A percentile compares a stretch with the other conserved stretches of the same genome.
Evolutionary conservation across 2,888 invertebrate species (phyloP).

Genomic region (Allacma fusca): DNA sequence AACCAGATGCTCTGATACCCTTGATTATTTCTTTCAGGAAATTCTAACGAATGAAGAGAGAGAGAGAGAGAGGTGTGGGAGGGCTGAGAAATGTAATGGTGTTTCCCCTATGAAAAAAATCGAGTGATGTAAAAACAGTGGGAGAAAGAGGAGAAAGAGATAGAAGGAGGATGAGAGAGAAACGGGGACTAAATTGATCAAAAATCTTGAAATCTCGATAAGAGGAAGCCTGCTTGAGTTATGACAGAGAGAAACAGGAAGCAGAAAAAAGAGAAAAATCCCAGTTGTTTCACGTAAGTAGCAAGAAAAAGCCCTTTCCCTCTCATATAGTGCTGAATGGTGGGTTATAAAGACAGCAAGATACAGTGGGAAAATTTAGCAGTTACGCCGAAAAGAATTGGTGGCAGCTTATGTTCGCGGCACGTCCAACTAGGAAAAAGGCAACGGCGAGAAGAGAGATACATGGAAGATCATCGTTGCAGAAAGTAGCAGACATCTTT

Average conservation of each 20-base stretch:
- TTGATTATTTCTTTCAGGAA: constrained; percentile 6
- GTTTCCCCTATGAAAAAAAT: background rate
- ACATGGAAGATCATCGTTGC: too few relatives aligned
- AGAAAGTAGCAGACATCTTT: too few relatives aligned
- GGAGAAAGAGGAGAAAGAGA: constrained; percentile 10
- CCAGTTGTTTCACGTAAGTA: constrained; percentile 6
- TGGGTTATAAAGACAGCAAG: too few relatives aligned
- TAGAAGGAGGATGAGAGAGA: background rate
- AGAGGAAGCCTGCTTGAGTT: constrained; percentile 37
- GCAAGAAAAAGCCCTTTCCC: background rate
- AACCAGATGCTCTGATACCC: background rate
- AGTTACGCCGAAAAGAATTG: too few relatives aligned
- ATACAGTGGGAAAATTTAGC: too few relatives aligned
- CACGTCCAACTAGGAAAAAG: too few relatives aligned
- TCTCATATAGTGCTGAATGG: background rate
- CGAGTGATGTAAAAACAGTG: constrained; percentile 21
- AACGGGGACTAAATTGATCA: constrained; percentile 32
- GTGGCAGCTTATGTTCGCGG: too few relatives aligned
- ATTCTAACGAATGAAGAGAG: background rate
- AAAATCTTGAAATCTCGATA: constrained; percentile 38
- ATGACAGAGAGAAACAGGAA: constrained; percentile 34
- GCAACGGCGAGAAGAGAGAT: too few relatives aligned
- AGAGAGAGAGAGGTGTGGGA: background rate
- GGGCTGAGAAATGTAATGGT: background rate
- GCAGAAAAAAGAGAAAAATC: constrained; percentile 13